These are phyloP conservation scores for Syrphus vitripennis DNA, from an alignment of 2,888 invertebrate genomes.

Conservation along the genomic window DNA sequence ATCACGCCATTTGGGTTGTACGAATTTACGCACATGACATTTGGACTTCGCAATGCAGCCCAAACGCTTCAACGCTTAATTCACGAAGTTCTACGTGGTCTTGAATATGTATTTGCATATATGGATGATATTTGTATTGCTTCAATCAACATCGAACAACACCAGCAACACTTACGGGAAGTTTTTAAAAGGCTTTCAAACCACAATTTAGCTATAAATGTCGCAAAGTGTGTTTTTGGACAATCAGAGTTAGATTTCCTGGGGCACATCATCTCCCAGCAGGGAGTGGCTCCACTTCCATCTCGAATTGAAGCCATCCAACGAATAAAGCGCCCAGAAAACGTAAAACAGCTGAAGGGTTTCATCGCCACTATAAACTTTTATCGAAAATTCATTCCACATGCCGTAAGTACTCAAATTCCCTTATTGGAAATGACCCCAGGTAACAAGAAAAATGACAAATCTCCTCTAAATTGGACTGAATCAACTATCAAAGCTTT, in stretches of 20 bases:
- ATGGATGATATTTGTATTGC: constrained; percentile 23
- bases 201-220: constrained; percentile 3
- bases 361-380: constrained; percentile 34
- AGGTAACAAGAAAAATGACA: constrained; percentile 12
- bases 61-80: constrained; percentile 38
- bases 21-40: background rate
- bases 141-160: background rate
- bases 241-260: background rate
- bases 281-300: background rate
- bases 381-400: constrained; percentile 21
- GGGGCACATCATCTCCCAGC: background rate
- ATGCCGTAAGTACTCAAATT: constrained; percentile 18
- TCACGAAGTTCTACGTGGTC: background rate
- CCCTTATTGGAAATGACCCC: background rate
- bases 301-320: constrained; percentile 9
- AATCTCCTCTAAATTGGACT: constrained; percentile 1
- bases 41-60: background rate
- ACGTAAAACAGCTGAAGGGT: constrained; percentile 17
- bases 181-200: background rate
- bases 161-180: background rate
- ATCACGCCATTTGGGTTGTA: constrained; percentile 27
- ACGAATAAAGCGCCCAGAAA: background rate
- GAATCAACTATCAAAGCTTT: background rate
- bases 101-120: background rate
- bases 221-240: background rate